A percentile compares a stretch with the other conserved stretches of the same genome.
Conservation (phyloP, 53 echinoderm and acorn worm genomes). For the Zoroaster sp. region DNA sequence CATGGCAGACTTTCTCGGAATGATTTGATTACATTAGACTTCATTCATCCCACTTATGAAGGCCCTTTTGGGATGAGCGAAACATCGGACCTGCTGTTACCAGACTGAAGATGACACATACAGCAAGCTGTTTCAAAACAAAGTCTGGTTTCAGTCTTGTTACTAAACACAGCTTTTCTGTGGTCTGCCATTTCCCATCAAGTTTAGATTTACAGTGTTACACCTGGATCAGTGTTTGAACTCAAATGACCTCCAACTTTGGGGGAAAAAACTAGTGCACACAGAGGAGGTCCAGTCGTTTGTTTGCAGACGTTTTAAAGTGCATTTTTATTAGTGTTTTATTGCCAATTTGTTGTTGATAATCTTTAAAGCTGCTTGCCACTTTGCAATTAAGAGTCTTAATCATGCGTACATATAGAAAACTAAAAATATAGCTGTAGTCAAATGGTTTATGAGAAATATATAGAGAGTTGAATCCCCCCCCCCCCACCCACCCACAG, state of each 20-base stretch:
- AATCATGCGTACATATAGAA: not conserved
- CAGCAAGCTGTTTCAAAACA: not conserved
- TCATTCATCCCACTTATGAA: not conserved
- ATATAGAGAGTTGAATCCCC: too few relatives aligned
- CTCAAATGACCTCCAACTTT: not conserved
- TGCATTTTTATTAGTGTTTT: slow-evolving; percentile 22
- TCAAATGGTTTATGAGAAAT: too few relatives aligned
- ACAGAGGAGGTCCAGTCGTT: slow-evolving; percentile 35
- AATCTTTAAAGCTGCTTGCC: slow-evolving; percentile 8
- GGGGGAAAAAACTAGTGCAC: not conserved
- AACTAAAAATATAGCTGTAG: too few relatives aligned
- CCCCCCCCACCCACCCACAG: too few relatives aligned
- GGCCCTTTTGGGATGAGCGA: too few relatives aligned
- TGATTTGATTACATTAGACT: too few relatives aligned
- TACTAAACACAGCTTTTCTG: not conserved
- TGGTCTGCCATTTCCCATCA: not conserved
- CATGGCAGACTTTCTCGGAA: too few relatives aligned
- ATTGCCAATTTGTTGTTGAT: slow-evolving; percentile 19
- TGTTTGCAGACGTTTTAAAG: not conserved
- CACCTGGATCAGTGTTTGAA: slow-evolving; percentile 32
- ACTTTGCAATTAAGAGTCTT: not conserved
- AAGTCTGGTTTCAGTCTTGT: not conserved
- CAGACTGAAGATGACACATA: not conserved
- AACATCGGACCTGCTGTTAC: too few relatives aligned
- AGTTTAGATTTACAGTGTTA: not conserved